Evolutionary conservation across 2,113 vertebrate species (phyloP).

Genomic region (Potamarius usumacintae): DNA sequence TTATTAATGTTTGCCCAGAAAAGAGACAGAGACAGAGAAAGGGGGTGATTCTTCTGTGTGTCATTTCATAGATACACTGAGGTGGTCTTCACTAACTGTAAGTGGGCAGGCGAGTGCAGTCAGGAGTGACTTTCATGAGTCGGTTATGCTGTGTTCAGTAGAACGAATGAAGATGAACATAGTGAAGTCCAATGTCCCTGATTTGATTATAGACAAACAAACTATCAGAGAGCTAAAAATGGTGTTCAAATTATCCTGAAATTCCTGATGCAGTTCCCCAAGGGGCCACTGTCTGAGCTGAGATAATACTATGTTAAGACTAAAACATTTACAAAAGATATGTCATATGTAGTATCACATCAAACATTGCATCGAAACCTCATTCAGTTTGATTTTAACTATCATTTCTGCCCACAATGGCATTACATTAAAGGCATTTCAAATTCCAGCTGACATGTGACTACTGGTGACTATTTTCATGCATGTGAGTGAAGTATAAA

Average conservation of each 20-base stretch:
- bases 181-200: not conserved
- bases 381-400: not conserved
- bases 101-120: not conserved
- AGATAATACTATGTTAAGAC: not conserved
- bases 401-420: not conserved
- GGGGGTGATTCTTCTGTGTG: not conserved
- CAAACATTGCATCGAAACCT: not conserved
- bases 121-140: constrained; percentile 11
- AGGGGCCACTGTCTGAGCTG: not conserved
- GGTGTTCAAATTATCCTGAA: not conserved
- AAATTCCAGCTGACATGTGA: not conserved
- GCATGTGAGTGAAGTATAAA: not conserved
- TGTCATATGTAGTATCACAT: not conserved
- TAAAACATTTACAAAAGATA: not conserved
- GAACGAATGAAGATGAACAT: not conserved
- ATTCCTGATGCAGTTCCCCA: not conserved
- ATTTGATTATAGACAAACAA: not conserved
- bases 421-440: not conserved
- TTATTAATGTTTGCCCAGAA: constrained; percentile 47
- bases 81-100: not conserved
- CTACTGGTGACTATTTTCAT: not conserved
- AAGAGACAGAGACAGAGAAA: constrained; percentile 27
- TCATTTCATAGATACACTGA: constrained; percentile 18
- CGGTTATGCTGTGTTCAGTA: not conserved
- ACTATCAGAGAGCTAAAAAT: not conserved